Base-by-base conservation (phyloP, 2,888 invertebrate species). In the Eupithecia tripunctaria region DNA sequence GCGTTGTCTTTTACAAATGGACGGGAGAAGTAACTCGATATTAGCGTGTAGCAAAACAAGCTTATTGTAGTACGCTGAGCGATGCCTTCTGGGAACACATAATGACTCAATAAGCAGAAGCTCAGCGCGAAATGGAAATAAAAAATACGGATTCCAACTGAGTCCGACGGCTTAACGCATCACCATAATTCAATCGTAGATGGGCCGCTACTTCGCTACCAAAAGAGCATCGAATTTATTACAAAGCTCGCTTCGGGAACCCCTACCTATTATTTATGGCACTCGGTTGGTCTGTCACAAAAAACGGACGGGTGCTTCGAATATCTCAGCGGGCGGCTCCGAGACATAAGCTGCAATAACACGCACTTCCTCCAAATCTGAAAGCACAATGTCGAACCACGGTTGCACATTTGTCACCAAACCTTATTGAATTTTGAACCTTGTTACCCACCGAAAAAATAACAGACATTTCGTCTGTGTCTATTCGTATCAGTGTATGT, bases 261-360 rank as follows among this genome's bases (percentile, higher is more conserved):
- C 93, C 94, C 92, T 92, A 91, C 92, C 93, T 94, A 94, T 94
- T 94, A 94, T 94, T 94, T 94, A 94, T 94, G 93, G 93, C 93
- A 91, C 88, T 92, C 90, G 89, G 91, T 94, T 91, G 91, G 93
- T 92, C 93, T 93, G 93, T 93, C 93, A 93, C 92, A 94, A 94
- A 94, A 94, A 94, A 94, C 87, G 90, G 91, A 91, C 94, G 93
- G 92, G 91, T 93, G 93, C 91, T 84, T 89, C 91, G 90, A 91
- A 91, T 91, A 90, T 90, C 94, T 92, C 94, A 94, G 94, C 94
- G 89, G 94, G 94, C 93, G 91, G 88, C 90, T 89, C 85, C 87
- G 87, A 90, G 91, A 89, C 90, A 86, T 93, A 93, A 94, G 94
- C 94, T 94, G 94, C 92, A 93, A 94, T 89, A 94, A 94, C 93